Evolutionary conservation across 1,140 invertebrate species (phyloP), one percentile per base, ranked within the genome.

Genomic region (Drosophila arawakana): DNA sequence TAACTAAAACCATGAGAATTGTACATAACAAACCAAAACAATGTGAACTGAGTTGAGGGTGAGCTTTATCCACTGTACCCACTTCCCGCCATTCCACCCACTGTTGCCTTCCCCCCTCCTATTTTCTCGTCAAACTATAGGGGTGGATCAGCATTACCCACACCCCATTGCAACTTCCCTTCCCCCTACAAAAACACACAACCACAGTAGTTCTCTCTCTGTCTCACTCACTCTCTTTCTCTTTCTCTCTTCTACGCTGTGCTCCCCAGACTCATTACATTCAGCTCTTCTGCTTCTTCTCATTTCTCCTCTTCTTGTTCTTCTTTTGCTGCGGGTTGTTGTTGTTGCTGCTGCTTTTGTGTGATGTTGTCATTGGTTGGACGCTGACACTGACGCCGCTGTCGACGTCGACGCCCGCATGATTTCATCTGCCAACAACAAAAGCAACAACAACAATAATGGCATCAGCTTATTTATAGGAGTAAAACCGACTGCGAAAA

Each of bases 11-110:
- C 75, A 69, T 58, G 72, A 84, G 81, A 89, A 80, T 84, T 88
- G 84, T 88, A 88, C 84, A 88, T 88, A 88, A 88, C 84, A 88
- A 88, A 88, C 83, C 80, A 78, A 89, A 88, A 76, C 76, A 67
- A 50, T 63, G n/a, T 44, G 61, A 9, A 43, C 15, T 59, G 49
- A 35, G 13, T 30, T 41, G 50, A 15, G 25, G 25, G 18, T 59
- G 21, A 49, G 44, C 41, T n/a, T 55, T 9, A 13, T 54, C 18
- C 11, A 43, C 43, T 21, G 3, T 18, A 6, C 25, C 21, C 34
- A 15, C 15, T 10, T 2, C 34, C 2, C 34, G 1, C n/a, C 30
- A 15, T 15, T 11, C n/a, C 43, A 35, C 0, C 13, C 25, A 25
- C 25, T 25, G 25, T 10, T 1, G 11, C 37, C 13, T 15, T 18